Evolutionary conservation across 2,888 invertebrate species (phyloP), one percentile per base, ranked within the genome.

Genomic region (Drosophila neotestacea): DNA sequence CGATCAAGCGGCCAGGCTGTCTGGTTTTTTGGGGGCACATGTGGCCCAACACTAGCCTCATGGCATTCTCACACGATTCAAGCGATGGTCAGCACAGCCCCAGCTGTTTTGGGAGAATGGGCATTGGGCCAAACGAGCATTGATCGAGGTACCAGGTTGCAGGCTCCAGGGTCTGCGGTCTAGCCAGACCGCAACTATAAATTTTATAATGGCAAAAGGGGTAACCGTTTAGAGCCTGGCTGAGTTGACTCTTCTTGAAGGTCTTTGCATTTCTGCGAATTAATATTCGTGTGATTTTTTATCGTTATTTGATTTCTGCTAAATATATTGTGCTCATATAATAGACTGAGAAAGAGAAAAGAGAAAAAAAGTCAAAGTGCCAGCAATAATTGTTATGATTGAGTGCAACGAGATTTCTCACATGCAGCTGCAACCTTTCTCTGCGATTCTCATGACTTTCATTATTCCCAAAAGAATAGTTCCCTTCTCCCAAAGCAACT

Each of bases 241-340:
- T 58, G 39, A 46, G 50, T 54, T 75, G 59, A 67, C 73, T 73
- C 73, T 73, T 72, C 63, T 52, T 78, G 71, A 90, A 89, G 90
- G 90, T 83, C 90, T 90, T 84, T 77, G 81, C 74, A 81, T 77
- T 90, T 90, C 91, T 79, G 62, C 85, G 91, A 90, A 90, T 88
- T 89, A 91, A 87, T 88, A 88, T 89, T 90, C 90, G 90, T 90
- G 89, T 86, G 91, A 90, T 90, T 88, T 82, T 89, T 90, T 90
- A 90, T 90, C 91, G 83, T 77, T 85, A 73, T 86, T 88, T 88
- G 85, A 88, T 85, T 85, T 88, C 87, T 70, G 61, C 78, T 77
- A 77, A 85, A 86, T 77, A 62, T 73, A 67, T 68, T 68, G 59
- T 52, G 42, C 30, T n/a, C 36, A 13, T 56, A 30, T 16, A 13